Evolutionary conservation across 2,888 invertebrate genomes (phyloP).

Genomic region (Morpho deidamia): DNA sequence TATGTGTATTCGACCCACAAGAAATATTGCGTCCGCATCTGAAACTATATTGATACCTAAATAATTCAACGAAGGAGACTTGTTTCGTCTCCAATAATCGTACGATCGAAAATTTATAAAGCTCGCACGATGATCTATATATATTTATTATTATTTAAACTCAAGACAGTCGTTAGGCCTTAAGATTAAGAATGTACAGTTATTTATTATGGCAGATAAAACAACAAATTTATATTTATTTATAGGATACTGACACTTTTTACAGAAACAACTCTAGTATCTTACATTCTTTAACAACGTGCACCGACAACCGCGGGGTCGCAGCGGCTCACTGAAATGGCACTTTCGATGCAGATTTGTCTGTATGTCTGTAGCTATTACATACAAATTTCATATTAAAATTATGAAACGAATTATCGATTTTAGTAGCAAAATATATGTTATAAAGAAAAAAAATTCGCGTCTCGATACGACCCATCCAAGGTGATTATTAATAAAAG

Average conservation of each 20-base stretch:
- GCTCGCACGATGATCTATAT: conserved; percentile 48
- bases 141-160: conserved; percentile 44
- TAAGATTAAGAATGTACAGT: conserved; percentile 70
- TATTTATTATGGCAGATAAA: conserved; percentile 77
- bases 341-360: conserved; percentile 43
- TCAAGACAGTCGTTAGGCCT: conserved; percentile 76
- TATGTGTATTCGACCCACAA: conserved; percentile 1
- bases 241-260: conserved; percentile 62
- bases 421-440: neutral
- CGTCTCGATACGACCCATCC: no score
- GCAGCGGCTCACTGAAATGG: conserved; percentile 37
- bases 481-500: no score
- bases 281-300: conserved; percentile 52
- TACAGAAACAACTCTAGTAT: conserved; percentile 56
- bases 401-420: neutral
- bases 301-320: conserved; percentile 35
- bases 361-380: neutral
- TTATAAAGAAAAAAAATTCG: no score
- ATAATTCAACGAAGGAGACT: conserved; percentile 43
- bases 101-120: conserved; percentile 21
- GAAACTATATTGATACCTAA: conserved; percentile 37
- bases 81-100: conserved; percentile 9
- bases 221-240: conserved; percentile 66
- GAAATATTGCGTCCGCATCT: neutral
- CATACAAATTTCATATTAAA: neutral